phyloP scores from a whole-genome alignment of 2,888 invertebrate genomes.

The Automeris io region DNA sequence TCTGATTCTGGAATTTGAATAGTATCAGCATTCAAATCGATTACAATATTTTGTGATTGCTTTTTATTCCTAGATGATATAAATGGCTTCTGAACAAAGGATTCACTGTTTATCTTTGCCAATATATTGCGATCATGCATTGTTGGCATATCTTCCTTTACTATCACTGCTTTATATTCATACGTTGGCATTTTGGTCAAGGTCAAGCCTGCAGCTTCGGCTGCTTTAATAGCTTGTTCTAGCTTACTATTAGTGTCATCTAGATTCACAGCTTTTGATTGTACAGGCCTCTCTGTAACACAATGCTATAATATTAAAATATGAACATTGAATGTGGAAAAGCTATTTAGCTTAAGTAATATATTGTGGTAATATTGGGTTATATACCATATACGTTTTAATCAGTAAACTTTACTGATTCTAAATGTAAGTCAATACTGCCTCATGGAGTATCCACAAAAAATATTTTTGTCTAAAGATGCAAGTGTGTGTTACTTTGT shows the following conservation, averaged over 20 bases:
- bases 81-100: slow-evolving; percentile 79
- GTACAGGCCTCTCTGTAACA: slow-evolving; percentile 41
- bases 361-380: too few relatives aligned
- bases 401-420: too few relatives aligned
- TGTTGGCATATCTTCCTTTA: slow-evolving; percentile 71
- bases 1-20: slow-evolving; percentile 80
- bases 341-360: too few relatives aligned
- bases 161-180: slow-evolving; percentile 62
- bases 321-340: too few relatives aligned
- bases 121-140: slow-evolving; percentile 77
- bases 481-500: too few relatives aligned
- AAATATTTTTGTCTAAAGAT: too few relatives aligned
- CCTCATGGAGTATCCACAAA: too few relatives aligned
- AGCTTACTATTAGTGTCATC: slow-evolving; percentile 67
- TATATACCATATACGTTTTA: too few relatives aligned
- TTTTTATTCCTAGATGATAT: slow-evolving; percentile 78
- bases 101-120: slow-evolving; percentile 83
- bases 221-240: slow-evolving; percentile 69
- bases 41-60: slow-evolving; percentile 81
- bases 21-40: slow-evolving; percentile 83
- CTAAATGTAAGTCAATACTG: too few relatives aligned
- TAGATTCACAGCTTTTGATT: slow-evolving; percentile 35
- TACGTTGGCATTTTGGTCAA: slow-evolving; percentile 72
- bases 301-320: too few relatives aligned
- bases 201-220: slow-evolving; percentile 67